phyloP scores from a whole-genome alignment of 2,888 invertebrate genomes.

The Dryomyza anilis region DNA sequence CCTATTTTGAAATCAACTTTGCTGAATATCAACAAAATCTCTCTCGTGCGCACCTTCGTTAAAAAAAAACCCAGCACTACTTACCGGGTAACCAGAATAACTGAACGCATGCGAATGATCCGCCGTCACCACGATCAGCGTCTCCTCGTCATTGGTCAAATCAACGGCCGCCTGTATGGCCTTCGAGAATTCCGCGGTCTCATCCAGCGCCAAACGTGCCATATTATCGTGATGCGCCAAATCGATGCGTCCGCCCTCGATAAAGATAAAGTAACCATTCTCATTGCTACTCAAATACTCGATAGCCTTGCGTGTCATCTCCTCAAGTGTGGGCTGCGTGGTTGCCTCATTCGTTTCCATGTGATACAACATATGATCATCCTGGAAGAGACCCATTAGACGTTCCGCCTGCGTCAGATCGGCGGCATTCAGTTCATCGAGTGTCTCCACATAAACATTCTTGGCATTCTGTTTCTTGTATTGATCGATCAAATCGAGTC shows the following conservation, averaged over 20 bases:
- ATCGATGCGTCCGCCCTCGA: slow-evolving; percentile 68
- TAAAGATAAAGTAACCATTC: slow-evolving; percentile 79
- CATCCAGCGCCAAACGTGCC: slow-evolving; percentile 56
- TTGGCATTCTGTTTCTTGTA: slow-evolving; percentile 66
- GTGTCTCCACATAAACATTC: slow-evolving; percentile 63
- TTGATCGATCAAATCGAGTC: slow-evolving; percentile 68
- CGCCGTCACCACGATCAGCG: slow-evolving; percentile 79
- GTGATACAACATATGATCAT: slow-evolving; percentile 73
- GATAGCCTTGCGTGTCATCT: slow-evolving; percentile 82
- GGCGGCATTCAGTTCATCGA: slow-evolving; percentile 60
- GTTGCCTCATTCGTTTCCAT: slow-evolving; percentile 65
- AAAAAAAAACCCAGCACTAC: slow-evolving; percentile 21
- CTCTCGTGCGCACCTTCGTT: too few relatives aligned
- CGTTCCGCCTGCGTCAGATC: slow-evolving; percentile 64
- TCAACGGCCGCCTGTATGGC: slow-evolving; percentile 70
- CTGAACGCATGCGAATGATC: slow-evolving; percentile 83
- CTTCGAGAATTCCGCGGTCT: slow-evolving; percentile 72
- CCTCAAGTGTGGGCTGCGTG: slow-evolving; percentile 70
- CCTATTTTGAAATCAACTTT: too few relatives aligned
- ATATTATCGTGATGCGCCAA: slow-evolving; percentile 53
- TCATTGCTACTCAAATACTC: slow-evolving; percentile 69
- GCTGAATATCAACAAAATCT: too few relatives aligned
- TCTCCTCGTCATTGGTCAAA: slow-evolving; percentile 70
- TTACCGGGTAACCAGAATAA: slow-evolving; percentile 72
- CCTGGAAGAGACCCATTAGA: slow-evolving; percentile 70